phyloP scores from a whole-genome alignment of 2,888 invertebrate genomes.

The Synergus umbraculus region DNA sequence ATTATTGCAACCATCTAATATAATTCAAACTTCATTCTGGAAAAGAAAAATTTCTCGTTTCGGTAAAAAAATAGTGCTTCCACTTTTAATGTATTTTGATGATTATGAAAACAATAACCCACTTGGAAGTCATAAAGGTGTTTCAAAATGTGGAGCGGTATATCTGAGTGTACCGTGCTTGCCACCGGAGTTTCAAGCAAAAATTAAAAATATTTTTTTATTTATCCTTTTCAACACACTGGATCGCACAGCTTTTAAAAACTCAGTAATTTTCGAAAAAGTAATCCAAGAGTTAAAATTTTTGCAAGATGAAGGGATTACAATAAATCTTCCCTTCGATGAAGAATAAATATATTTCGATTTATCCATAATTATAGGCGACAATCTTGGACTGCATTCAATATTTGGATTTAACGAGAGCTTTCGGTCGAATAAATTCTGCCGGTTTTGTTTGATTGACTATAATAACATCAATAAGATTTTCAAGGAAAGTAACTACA shows the following conservation, averaged over 20 bases:
- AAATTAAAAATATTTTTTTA: constrained; percentile 51
- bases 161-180: constrained; percentile 50
- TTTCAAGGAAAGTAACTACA: too few relatives aligned
- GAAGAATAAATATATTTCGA: constrained; percentile 49
- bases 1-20: constrained; percentile 42
- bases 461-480: not conserved
- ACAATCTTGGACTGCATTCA: constrained; percentile 48
- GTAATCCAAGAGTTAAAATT: constrained; percentile 52
- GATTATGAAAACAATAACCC: constrained; percentile 59
- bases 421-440: not conserved
- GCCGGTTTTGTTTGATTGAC: not conserved
- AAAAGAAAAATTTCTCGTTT: constrained; percentile 41
- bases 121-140: constrained; percentile 51
- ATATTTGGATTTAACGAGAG: constrained; percentile 32
- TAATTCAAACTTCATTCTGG: constrained; percentile 48
- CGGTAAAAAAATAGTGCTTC: constrained; percentile 49
- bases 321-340: constrained; percentile 15
- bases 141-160: constrained; percentile 57
- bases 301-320: constrained; percentile 50
- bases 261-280: constrained; percentile 52
- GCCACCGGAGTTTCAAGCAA: constrained; percentile 46
- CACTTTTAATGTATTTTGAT: constrained; percentile 55
- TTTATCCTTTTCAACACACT: constrained; percentile 54
- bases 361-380: constrained; percentile 51
- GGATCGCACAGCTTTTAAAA: constrained; percentile 50